Evolutionary conservation across 2,888 invertebrate genomes (phyloP).

Genomic region (Dicroscelio sp.): DNA sequence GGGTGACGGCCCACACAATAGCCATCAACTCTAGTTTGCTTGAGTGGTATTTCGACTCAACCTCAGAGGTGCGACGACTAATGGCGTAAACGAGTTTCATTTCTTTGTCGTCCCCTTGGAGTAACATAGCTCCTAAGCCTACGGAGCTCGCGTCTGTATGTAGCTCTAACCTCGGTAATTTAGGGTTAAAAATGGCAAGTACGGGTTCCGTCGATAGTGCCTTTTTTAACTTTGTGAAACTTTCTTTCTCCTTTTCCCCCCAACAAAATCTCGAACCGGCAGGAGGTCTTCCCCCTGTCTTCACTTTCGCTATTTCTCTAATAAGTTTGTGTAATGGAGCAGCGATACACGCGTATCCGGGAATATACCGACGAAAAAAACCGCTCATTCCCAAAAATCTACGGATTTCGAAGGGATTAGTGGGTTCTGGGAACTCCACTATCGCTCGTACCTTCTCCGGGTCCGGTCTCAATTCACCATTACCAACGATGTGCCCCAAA

Average conservation of each 20-base stretch:
- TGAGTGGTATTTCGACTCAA: not conserved
- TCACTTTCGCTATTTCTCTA: not conserved
- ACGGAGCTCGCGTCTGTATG: too few relatives aligned
- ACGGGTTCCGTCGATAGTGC: not conserved
- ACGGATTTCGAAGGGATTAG: not conserved
- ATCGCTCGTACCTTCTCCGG: not conserved
- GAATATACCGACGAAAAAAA: constrained; percentile 70
- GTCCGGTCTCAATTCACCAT: not conserved
- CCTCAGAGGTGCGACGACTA: not conserved
- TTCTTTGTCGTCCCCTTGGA: not conserved
- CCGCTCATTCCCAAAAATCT: constrained; percentile 24
- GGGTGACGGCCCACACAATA: not conserved
- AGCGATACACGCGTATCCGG: constrained; percentile 46
- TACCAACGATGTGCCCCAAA: not conserved
- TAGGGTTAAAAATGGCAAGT: not conserved
- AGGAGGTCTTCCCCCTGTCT: too few relatives aligned
- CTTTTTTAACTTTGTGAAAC: not conserved
- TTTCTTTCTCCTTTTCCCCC: not conserved
- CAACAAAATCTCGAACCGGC: too few relatives aligned
- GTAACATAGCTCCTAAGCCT: not conserved
- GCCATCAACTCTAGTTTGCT: not conserved
- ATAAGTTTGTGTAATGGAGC: not conserved
- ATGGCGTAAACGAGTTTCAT: not conserved
- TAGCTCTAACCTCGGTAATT: not conserved
- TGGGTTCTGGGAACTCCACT: too few relatives aligned